Evolutionary conservation across 2,797 vertebrate genomes (phyloP).

Genomic region (Pseudocheirus occidentalis): DNA sequence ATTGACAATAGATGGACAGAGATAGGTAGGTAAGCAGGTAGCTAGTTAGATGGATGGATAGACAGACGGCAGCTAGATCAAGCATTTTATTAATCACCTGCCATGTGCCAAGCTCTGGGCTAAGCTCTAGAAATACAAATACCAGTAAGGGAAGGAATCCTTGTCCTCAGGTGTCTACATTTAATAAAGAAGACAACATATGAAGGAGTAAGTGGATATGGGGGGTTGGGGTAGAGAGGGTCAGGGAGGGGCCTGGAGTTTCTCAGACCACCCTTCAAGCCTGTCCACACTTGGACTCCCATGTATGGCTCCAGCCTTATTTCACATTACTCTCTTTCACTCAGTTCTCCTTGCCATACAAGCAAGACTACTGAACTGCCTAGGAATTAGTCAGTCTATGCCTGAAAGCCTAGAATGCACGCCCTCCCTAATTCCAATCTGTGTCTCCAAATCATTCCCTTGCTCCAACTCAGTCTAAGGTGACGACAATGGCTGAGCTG

Average conservation of each 20-base stretch:
- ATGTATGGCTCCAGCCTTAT: not conserved
- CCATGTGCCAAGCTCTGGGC: not conserved
- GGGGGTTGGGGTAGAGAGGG: not conserved
- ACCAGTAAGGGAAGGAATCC: not conserved
- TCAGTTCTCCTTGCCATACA: not conserved
- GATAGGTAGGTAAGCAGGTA: not conserved
- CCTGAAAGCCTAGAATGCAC: not conserved
- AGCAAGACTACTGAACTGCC: not conserved
- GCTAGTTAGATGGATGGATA: not conserved
- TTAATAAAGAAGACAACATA: not conserved
- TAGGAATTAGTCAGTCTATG: not conserved
- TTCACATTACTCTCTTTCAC: not conserved
- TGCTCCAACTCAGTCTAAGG: not conserved
- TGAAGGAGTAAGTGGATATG: not conserved
- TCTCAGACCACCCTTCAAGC: not conserved
- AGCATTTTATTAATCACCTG: not conserved
- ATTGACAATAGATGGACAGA: not conserved
- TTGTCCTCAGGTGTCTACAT: not conserved
- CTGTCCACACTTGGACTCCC: not conserved
- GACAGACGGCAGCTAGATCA: not conserved
- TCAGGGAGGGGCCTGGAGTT: not conserved
- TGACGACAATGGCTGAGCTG: not conserved
- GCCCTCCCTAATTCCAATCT: not conserved
- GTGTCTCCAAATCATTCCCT: not conserved
- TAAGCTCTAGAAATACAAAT: not conserved